Evolutionary conservation across 2,113 vertebrate species (phyloP), one percentile per base, ranked within the genome.

Genomic region (Nesoenas mayeri): DNA sequence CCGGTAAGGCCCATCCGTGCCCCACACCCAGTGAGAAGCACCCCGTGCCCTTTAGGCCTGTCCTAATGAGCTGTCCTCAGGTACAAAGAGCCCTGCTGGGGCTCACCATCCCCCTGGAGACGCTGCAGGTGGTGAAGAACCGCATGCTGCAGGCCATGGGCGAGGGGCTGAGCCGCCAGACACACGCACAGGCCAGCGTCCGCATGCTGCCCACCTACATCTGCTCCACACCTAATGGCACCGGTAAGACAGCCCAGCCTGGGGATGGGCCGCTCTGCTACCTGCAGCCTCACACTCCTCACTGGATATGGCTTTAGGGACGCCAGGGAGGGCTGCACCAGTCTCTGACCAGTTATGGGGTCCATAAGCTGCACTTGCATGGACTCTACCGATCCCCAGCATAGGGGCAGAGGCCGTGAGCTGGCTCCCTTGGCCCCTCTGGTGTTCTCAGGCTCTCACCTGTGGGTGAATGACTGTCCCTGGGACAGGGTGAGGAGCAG

Each of bases 121-220:
- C 77, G 57, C 98, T 99, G 84, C 85, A 58, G 54, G 42, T 74
- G 1, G 96, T 99, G 85, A 98, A 98, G n/a, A 6, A 54, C n/a
- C 94, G 79, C 44, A 96, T 99, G 81, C 51, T 75, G 67, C 72
- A 47, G 31, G 98, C 97, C 34, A 93, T 99, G 98, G 57, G 74
- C 64, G 93, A 53, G 61, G 98, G 98, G 6, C 91, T 99, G 79
- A 93, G 90, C 36, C 96, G 91, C n/a, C 85, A 96, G 78, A 82
- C 87, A 0, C 97, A 98, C 3, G 54, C 89, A 10, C 50, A 26
- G 13, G 96, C 98, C 21, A 54, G 95, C 0, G 94, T 99, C 69
- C 98, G 60, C 77, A 99, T 99, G 99, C 93, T 99, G 92, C 98
- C 99, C 54, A 98, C 98, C 25, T 99, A 98, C 3, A 97, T 99